phyloP scores from a whole-genome alignment of 2,797 vertebrate species.

The Parauchenoglanis ngamensis region DNA sequence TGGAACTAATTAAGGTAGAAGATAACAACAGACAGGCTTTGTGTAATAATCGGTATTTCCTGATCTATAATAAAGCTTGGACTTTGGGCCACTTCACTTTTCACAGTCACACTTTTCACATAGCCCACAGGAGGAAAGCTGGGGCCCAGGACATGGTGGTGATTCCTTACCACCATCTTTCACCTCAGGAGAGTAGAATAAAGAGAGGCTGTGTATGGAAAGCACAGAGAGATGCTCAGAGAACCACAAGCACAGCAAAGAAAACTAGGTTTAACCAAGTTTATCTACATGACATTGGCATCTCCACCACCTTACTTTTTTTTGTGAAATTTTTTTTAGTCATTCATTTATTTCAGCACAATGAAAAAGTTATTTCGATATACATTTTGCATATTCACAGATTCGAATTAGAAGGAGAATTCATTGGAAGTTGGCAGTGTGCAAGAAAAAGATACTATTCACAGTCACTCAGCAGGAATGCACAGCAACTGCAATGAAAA shows the following conservation, averaged over 20 bases:
- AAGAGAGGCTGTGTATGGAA: not conserved
- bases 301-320: too few relatives aligned
- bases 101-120: not conserved
- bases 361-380: too few relatives aligned
- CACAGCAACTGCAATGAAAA: not conserved
- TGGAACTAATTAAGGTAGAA: not conserved
- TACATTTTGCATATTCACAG: too few relatives aligned
- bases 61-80: not conserved
- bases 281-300: too few relatives aligned
- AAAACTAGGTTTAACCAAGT: not conserved
- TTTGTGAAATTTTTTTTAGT: too few relatives aligned
- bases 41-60: not conserved
- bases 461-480: too few relatives aligned
- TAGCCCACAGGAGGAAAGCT: not conserved
- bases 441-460: too few relatives aligned
- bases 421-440: too few relatives aligned
- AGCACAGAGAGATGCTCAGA: not conserved
- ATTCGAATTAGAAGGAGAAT: too few relatives aligned
- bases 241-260: not conserved
- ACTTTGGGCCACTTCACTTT: not conserved
- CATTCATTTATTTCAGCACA: too few relatives aligned
- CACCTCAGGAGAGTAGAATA: not conserved
- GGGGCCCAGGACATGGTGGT: not conserved
- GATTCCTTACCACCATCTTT: not conserved
- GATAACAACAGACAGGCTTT: not conserved